Evolutionary conservation across 2,888 invertebrate species (phyloP), one percentile per base, ranked within the genome.

Genomic region (Suillia variegata): DNA sequence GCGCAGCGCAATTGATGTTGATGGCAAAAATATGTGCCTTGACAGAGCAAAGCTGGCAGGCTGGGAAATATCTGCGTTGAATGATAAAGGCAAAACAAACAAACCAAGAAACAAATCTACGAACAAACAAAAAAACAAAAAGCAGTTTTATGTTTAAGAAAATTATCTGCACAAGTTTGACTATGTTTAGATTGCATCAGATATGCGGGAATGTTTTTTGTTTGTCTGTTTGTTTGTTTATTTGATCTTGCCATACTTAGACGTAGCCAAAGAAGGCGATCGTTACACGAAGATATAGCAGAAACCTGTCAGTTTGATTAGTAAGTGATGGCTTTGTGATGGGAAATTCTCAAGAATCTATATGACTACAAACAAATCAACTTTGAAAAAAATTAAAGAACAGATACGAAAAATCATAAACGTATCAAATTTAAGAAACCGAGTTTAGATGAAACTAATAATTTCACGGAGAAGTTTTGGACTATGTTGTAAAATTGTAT

Each of bases 1-100:
- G n/a, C n/a, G 21, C 49, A 26, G n/a, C 6, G 52, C 48, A 59
- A 64, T 66, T 71, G 60, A 69, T 63, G 48, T 1, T 33, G 15
- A 62, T 59, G 42, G 21, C 33, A 24, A 38, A 38, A 54, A 34
- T 21, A 34, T 15, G 33, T 50, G 4, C 45, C n/a, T 26, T 10
- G 5, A 10, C 26, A 10, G 5, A 13, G 38, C 38, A 38, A 38
- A 13, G 5, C 8, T n/a, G 15, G 15, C 18, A 38, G 20, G 45
- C 45, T 45, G 45, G 45, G 45, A 45, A 45, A n/a, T n/a, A n/a
- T n/a, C n/a, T n/a, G n/a, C n/a, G n/a, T n/a, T n/a, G n/a, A n/a
- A 20, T n/a, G 38, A 38, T 38, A n/a, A 38, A n/a, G 4, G n/a
- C 6, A 13, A n/a, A 4, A n/a, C 6, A n/a, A n/a, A 4, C n/a